A percentile compares a stretch with the other conserved stretches of the same genome.
Conservation (phyloP, 2,888 invertebrate genomes). For the Ophion ventricosus region DNA sequence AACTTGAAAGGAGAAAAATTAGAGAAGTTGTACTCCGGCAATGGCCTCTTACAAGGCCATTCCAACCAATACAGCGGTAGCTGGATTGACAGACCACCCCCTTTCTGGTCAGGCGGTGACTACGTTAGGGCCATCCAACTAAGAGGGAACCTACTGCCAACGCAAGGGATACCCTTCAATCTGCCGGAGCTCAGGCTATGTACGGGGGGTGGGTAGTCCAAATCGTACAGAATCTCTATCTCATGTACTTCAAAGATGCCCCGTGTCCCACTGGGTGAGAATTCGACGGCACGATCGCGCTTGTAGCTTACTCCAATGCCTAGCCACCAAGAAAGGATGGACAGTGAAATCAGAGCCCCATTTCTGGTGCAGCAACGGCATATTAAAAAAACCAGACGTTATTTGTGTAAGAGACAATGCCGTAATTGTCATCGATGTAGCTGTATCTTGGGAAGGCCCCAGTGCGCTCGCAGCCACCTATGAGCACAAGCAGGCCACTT, state of each 20-base stretch:
- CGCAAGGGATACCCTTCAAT: constrained; percentile 67
- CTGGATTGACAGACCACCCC: constrained; percentile 69
- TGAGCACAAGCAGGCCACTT: neutral
- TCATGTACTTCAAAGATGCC: neutral
- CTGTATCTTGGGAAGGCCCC: neutral
- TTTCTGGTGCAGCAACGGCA: neutral
- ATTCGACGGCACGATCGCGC: neutral
- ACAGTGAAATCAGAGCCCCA: neutral
- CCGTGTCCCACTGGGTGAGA: neutral
- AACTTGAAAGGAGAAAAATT: neutral
- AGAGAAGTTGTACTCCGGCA: neutral
- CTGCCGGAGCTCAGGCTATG: neutral
- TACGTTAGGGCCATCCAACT: constrained; percentile 72
- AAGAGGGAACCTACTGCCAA: constrained; percentile 71
- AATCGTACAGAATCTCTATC: neutral
- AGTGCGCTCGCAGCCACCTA: neutral
- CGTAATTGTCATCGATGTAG: neutral
- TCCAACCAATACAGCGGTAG: constrained; percentile 54
- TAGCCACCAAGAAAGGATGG: neutral
- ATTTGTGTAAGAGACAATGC: neutral
- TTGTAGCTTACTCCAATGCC: neutral
- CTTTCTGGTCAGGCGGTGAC: constrained; percentile 71
- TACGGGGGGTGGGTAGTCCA: neutral
- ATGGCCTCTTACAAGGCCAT: constrained; percentile 4
- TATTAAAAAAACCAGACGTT: neutral